Evolutionary conservation across 1,140 invertebrate species (phyloP), one percentile per base, ranked within the genome.

Genomic region (Ooceraea biroi): DNA sequence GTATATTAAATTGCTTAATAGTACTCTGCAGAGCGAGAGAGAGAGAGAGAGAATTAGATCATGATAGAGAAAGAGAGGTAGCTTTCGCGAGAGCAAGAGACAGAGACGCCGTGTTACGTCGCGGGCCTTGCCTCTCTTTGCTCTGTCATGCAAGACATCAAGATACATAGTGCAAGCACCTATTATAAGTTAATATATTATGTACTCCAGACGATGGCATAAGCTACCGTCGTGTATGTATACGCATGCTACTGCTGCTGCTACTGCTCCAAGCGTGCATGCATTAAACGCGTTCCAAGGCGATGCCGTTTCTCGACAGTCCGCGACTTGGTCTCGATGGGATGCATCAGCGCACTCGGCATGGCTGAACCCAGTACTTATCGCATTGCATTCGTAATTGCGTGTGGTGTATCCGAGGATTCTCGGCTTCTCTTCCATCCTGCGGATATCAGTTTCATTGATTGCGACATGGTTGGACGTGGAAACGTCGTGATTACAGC

Each of bases 111-210:
- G 22, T 5, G 0, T 10, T 19, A 57, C 41, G 3, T 25, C 41
- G 19, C 19, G 65, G 41, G 12, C 76, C 27, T 69, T 69, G 30
- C 41, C 30, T 30, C 30, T 71, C 36, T 58, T 36, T 36, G 36
- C 36, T 36, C 36, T 36, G 2, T 44, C 36, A 22, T 44, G 65
- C n/a, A 65, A 71, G 36, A 57, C 50, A 46, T 58, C 65, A 80
- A 80, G 36, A 7, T 7, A 58, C 52, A 36, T 46, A 80, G 65
- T 7, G 36, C 65, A 69, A 36, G 63, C 69, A 69, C 63, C 76
- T 69, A 69, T 69, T 80, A 19, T 80, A 58, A 71, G 50, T 22
- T 69, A 71, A 80, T 80, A 36, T 71, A 76, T 76, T 76, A 76
- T 76, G 58, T 63, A 78, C 25, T 17, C 36, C 7, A 7, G 36